Base-by-base conservation (phyloP, 2,797 vertebrate species). In the Ficedula albicollis region DNA sequence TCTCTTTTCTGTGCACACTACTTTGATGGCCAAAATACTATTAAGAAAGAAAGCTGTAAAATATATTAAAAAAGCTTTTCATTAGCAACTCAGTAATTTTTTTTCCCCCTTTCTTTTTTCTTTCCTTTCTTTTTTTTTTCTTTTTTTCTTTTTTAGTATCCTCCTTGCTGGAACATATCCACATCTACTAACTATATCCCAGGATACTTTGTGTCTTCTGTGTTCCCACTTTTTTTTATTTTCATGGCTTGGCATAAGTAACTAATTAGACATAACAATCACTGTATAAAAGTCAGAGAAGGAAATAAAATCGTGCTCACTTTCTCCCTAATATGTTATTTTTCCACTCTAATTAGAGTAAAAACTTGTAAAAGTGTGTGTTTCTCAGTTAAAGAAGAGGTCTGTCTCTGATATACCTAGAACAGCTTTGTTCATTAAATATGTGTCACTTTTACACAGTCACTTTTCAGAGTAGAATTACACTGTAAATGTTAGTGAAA, bases 371-470 rank as follows among this genome's bases (percentile, higher is more conserved):
- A 92, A 95, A 94, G 64, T 34, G 30, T 96, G 74, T 89, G 78
- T 85, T 96, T 91, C 62, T 85, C 54, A 48, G 84, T 91, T 87
- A 87, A 91, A 81, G 80, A 69, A 59, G 48, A 80, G 49, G 49
- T 85, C 89, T 91, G 89, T 81, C 89, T 82, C 84, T 87, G 87
- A 64, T 82, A 80, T 20, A 55, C n/a, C 29, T 64, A 23, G 48
- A 87, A 55, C 23, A 73, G 55, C 77, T 93, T 93, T 92, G 87
- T 87, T 92, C 89, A 75, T 89, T 91, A 95, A 91, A 91, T 72
- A 89, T 3, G 62, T 89, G 91, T 66, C 76, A 80, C 74, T 91
- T 96, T 95, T 95, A 94, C 79, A 70, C 82, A 93, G 89, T 96
- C 1, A 13, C 82, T 91, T 80, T 83, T 84, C 52, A 75, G 79